Evolutionary conservation across 2,113 vertebrate genomes (phyloP).

Genomic region (Centropus unirufus): DNA sequence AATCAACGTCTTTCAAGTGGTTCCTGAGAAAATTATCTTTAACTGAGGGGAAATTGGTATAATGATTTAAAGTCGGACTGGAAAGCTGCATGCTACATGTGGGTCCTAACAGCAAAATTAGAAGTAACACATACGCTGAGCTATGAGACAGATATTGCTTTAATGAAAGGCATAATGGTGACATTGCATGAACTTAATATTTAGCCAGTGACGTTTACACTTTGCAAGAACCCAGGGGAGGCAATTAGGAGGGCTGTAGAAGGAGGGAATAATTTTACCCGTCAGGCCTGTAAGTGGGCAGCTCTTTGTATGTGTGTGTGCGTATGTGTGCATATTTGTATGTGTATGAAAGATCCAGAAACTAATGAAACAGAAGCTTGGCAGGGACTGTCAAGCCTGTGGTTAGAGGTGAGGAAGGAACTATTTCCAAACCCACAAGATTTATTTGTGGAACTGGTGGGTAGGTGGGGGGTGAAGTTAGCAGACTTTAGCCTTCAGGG

Average conservation of each 20-base stretch:
- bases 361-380: constrained; percentile 2
- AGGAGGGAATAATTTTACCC: constrained; percentile 61
- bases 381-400: constrained; percentile 18
- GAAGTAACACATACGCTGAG: background rate
- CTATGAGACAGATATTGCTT: constrained; percentile 7
- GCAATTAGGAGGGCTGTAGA: constrained; percentile 51
- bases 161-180: constrained; percentile 9
- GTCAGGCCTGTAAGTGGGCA: constrained; percentile 53
- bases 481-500: constrained; percentile 40
- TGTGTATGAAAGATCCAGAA: constrained; percentile 16
- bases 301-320: background rate
- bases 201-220: constrained; percentile 34
- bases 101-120: background rate
- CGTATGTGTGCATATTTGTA: background rate
- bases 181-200: background rate
- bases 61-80: constrained; percentile 1
- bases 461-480: constrained; percentile 21
- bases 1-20: background rate
- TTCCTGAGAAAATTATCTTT: background rate
- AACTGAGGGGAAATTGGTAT: constrained; percentile 2
- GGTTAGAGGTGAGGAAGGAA: constrained; percentile 47
- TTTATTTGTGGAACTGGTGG: constrained; percentile 59
- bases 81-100: background rate
- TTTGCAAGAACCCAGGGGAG: constrained; percentile 27
- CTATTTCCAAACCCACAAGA: constrained; percentile 51